Percentiles rank a stretch among this genome's conserved stretches.
phyloP scores from a whole-genome alignment of 2,888 invertebrate genomes.

The Periphyllus acericola region DNA sequence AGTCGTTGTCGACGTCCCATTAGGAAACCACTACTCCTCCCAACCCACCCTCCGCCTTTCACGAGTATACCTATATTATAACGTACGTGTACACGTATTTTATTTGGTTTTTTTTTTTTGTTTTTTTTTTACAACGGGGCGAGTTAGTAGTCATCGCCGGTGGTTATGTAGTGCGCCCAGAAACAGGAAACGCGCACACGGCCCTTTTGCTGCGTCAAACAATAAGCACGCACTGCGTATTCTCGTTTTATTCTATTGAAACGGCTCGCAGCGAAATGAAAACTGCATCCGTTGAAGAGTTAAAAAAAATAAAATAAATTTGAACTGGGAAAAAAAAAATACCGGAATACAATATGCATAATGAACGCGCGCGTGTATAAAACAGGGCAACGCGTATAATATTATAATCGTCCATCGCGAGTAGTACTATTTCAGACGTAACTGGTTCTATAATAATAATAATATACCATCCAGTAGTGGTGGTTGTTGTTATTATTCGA shows the following conservation, averaged over 20 bases:
- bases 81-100: background rate
- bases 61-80: background rate
- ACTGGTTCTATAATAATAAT: background rate
- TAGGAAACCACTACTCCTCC: slow-evolving; percentile 26
- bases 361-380: background rate
- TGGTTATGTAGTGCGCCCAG: slow-evolving; percentile 26
- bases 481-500: background rate
- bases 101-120: background rate
- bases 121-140: slow-evolving; percentile 22
- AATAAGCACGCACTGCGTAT: slow-evolving; percentile 18
- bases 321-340: background rate
- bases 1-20: slow-evolving; percentile 21
- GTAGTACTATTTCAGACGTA: background rate
- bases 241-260: slow-evolving; percentile 32
- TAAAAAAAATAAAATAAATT: background rate
- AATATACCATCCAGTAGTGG: background rate
- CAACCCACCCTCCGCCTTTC: background rate
- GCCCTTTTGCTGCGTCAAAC: slow-evolving; percentile 44
- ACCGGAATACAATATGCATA: background rate
- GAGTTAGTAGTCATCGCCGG: background rate
- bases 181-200: slow-evolving; percentile 56
- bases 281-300: slow-evolving; percentile 35
- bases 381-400: background rate
- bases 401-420: background rate
- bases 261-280: slow-evolving; percentile 25